Percentiles rank a stretch among this genome's conserved stretches.
Evolutionary conservation across 2,113 vertebrate genomes (phyloP).

Genomic region (Archocentrus centrarchus): DNA sequence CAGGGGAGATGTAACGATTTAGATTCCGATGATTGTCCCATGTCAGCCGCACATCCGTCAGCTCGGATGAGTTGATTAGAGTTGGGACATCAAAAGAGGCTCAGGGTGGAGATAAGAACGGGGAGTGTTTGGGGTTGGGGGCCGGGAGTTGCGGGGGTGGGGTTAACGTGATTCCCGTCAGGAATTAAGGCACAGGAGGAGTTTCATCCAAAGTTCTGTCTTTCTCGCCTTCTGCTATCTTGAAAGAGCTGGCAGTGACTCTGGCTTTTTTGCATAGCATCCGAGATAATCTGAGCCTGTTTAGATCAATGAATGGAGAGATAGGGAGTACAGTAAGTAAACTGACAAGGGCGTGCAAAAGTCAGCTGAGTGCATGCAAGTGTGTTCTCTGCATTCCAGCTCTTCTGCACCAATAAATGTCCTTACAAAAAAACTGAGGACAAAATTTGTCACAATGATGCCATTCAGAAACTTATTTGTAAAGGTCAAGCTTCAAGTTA

Average conservation of each 20-base stretch:
- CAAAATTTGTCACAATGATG: background rate
- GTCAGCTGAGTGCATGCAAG: constrained; percentile 16
- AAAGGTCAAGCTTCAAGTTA: background rate
- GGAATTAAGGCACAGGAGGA: constrained; percentile 65
- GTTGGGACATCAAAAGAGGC: constrained; percentile 79
- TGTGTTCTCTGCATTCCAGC: background rate
- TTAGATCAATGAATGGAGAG: constrained; percentile 68
- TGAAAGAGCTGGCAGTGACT: constrained; percentile 58
- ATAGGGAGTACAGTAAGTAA: constrained; percentile 46
- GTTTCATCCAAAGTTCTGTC: constrained; percentile 71
- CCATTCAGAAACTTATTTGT: background rate
- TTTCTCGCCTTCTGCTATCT: constrained; percentile 65
- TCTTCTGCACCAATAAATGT: background rate
- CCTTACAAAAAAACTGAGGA: background rate
- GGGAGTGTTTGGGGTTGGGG: constrained; percentile 14
- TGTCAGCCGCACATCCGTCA: constrained; percentile 72
- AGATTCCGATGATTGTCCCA: constrained; percentile 78
- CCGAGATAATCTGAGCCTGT: constrained; percentile 62
- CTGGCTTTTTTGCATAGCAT: constrained; percentile 55
- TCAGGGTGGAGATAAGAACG: constrained; percentile 65
- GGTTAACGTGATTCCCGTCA: constrained; percentile 59
- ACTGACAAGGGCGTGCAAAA: constrained; percentile 32
- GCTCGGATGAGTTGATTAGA: constrained; percentile 76
- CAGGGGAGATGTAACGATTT: constrained; percentile 84
- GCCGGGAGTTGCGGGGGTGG: constrained; percentile 1